Percentiles rank a stretch among this genome's conserved stretches.
These are phyloP conservation scores for Drosophila baimaii DNA, from an alignment of 1,140 invertebrate species.

Conservation along the genomic window DNA sequence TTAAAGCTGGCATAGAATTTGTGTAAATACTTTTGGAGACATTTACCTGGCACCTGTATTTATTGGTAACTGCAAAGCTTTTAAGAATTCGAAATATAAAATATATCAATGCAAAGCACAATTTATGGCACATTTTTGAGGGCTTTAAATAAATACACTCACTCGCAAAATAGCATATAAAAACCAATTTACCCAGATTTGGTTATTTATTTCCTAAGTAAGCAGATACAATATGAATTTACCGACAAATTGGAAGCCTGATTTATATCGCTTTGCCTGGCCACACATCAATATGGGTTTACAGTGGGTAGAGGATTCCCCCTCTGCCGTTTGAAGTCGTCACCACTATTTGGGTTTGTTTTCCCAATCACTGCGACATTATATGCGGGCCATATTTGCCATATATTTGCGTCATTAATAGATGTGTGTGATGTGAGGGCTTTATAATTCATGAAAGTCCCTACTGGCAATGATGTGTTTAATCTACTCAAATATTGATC, in stretches of 20 bases:
- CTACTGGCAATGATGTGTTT: conserved; percentile 7
- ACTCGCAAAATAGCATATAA: conserved; percentile 8
- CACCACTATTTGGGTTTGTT: conserved; percentile 14
- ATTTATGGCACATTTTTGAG: conserved; percentile 16
- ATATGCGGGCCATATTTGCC: conserved; percentile 26
- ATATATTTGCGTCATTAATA: conserved; percentile 2
- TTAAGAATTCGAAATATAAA: neutral
- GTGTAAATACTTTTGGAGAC: neutral
- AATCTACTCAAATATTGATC: conserved; percentile 10
- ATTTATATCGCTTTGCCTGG: conserved; percentile 24
- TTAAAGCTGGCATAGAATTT: neutral
- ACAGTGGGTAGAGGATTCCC: neutral
- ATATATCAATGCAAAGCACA: conserved; percentile 14
- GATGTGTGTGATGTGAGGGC: neutral
- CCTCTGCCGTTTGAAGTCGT: conserved; percentile 7
- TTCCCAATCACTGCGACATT: conserved; percentile 19
- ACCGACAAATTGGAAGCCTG: conserved; percentile 25
- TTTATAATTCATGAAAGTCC: conserved; percentile 2
- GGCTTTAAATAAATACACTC: conserved; percentile 7
- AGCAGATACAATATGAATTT: conserved; percentile 47
- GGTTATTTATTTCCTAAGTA: conserved; percentile 38
- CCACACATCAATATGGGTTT: conserved; percentile 5
- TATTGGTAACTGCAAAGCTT: neutral
- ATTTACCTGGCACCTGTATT: neutral
- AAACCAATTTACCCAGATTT: conserved; percentile 39